Base-by-base conservation (phyloP, 2,797 vertebrate genomes). In the Fringilla coelebs region DNA sequence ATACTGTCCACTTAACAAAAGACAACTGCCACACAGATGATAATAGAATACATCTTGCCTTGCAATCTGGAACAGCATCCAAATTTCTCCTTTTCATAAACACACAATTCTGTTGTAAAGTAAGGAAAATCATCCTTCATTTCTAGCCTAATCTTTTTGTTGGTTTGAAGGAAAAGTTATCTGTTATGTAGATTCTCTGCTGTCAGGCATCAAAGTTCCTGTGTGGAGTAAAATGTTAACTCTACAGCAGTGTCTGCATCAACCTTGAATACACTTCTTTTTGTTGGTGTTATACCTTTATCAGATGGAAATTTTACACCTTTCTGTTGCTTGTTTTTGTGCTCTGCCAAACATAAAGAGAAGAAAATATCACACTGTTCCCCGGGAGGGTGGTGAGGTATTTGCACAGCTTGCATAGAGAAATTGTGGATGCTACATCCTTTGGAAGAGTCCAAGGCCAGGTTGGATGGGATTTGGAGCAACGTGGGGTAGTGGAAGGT, bases 21-120 rank as follows among this genome's bases (percentile, higher is more conserved):
- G 25, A 28, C 15, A 49, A 28, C 25, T 49, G 48, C 15, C 25
- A 49, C 16, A 5, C 48, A 49, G 48, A 49, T 16, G 48, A 9
- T 49, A 49, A 49, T 10, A 49, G 48, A 49, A 49, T 49, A 28
- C 48, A 49, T 17, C 48, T 49, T 49, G 25, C 48, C 48, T 49
- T 49, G 48, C 25, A 49, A 49, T 28, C 48, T 28, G 25, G 48
- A 49, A 49, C 25, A 28, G 48, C 25, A 49, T 24, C 14, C 6
- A 3, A 8, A 5, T 60, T 70, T 72, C 51, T 75, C 38, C 43
- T 7, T 72, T 91, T 24, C 11, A 21, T 58, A 32, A 91, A 31
- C 16, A 41, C 8, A 49, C 5, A 18, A 4, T 65, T 92, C 17
- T 0, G 2, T 48, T 1, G 2, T 11, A 21, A 73, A 4, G 7